Percentiles rank a stretch among this genome's conserved stretches.
Evolutionary conservation across 1,140 invertebrate genomes (phyloP).

Genomic region (Glossosoma conforme): DNA sequence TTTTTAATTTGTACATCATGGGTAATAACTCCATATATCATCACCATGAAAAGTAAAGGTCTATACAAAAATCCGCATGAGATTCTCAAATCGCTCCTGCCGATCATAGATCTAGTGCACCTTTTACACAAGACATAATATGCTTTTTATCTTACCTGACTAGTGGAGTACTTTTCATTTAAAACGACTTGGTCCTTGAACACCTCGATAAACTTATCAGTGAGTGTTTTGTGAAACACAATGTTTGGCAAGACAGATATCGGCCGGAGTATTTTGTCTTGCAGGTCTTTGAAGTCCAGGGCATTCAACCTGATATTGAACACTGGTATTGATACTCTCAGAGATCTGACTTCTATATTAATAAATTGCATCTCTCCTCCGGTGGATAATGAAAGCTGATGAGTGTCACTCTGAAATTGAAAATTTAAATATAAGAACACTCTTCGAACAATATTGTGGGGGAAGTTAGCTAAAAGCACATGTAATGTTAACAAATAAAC

Average conservation of each 20-base stretch:
- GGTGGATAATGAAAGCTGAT: constrained; percentile 56
- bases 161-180: constrained; percentile 65
- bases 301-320: constrained; percentile 74
- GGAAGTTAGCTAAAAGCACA: too few species aligned
- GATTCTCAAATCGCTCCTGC: too few species aligned
- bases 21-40: too few species aligned
- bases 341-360: constrained; percentile 72
- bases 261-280: constrained; percentile 67
- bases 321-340: constrained; percentile 47
- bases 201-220: constrained; percentile 78
- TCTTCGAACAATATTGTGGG: too few species aligned
- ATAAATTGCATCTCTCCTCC: constrained; percentile 70
- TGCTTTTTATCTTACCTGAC: constrained; percentile 57
- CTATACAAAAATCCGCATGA: too few species aligned
- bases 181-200: constrained; percentile 70
- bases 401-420: constrained; percentile 66
- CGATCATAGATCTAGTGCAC: too few species aligned
- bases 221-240: constrained; percentile 70
- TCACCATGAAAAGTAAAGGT: too few species aligned
- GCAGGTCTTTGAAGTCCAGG: constrained; percentile 71
- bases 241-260: constrained; percentile 73
- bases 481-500: too few species aligned
- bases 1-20: too few species aligned
- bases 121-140: too few species aligned
- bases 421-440: too few species aligned